These are phyloP conservation scores for Chlamydotis undulata DNA, from an alignment of 2,113 vertebrate species.

Conservation along the genomic window DNA sequence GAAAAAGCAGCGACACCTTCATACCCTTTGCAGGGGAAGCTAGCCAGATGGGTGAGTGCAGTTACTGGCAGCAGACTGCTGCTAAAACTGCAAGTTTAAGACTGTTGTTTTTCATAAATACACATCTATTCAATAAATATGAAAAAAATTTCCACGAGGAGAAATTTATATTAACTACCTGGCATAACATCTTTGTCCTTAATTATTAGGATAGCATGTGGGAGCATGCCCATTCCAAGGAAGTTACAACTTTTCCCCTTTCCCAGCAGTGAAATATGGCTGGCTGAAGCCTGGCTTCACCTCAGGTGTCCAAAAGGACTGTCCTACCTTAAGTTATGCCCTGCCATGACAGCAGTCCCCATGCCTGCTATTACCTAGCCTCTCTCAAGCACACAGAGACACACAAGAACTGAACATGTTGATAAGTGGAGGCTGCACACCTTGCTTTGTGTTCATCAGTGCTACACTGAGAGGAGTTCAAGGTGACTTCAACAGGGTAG, in stretches of 20 bases:
- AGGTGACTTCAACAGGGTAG: not conserved
- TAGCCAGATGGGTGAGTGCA: not conserved
- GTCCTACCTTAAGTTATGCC: not conserved
- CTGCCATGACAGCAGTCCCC: not conserved
- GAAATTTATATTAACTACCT: not conserved
- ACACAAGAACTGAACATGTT: not conserved
- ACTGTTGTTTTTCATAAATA: not conserved
- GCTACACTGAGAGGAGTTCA: not conserved
- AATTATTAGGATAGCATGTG: not conserved
- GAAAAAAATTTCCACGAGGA: not conserved
- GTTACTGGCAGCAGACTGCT: accelerated
- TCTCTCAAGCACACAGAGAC: not conserved
- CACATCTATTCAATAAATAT: not conserved
- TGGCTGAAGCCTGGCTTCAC: not conserved
- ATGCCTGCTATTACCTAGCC: not conserved
- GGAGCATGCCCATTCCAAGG: not conserved
- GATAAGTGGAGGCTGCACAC: not conserved
- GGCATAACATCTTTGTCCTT: not conserved
- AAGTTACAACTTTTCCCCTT: accelerated
- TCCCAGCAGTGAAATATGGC: not conserved
- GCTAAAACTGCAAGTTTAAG: not conserved
- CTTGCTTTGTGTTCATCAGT: accelerated
- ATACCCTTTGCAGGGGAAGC: not conserved
- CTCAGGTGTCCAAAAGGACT: not conserved
- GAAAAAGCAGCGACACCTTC: not conserved